Evolutionary conservation across 2,888 invertebrate species (phyloP).

Genomic region (Troilus luridus): DNA sequence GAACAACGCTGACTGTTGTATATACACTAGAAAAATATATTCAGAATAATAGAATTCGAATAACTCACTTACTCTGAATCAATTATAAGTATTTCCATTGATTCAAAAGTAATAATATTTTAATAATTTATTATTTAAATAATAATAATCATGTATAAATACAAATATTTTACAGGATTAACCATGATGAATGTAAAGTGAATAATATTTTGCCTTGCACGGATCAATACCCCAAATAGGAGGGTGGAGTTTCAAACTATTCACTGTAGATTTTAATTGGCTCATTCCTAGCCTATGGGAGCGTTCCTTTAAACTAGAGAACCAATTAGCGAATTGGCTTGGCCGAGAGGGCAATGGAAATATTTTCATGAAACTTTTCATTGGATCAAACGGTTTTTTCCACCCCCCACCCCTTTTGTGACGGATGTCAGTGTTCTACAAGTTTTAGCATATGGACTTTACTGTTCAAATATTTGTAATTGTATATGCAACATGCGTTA

Average conservation of each 20-base stretch:
- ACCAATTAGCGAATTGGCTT: constrained; percentile 28
- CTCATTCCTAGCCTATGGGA: constrained; percentile 26
- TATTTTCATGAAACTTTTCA: constrained; percentile 12
- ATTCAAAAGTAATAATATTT: too few species aligned
- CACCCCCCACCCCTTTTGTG: not conserved
- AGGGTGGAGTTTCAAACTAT: constrained; percentile 34
- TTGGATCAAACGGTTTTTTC: constrained; percentile 3
- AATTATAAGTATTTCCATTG: too few species aligned
- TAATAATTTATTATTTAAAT: not conserved
- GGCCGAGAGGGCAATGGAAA: not conserved
- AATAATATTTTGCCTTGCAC: not conserved
- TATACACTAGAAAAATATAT: too few species aligned
- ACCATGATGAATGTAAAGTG: not conserved
- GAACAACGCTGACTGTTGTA: too few species aligned
- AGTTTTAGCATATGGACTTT: not conserved
- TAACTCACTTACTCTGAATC: too few species aligned
- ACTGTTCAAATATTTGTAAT: not conserved
- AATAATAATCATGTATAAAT: not conserved
- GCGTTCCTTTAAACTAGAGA: constrained; percentile 28
- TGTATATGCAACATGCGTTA: not conserved
- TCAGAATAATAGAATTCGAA: too few species aligned
- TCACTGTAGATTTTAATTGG: constrained; percentile 44
- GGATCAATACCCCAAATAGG: constrained; percentile 30
- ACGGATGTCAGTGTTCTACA: not conserved
- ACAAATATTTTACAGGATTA: not conserved